Percentiles rank a stretch among this genome's conserved stretches.
Conservation (phyloP, 2,797 vertebrate species). For the Odontamblyopus rebecca region DNA sequence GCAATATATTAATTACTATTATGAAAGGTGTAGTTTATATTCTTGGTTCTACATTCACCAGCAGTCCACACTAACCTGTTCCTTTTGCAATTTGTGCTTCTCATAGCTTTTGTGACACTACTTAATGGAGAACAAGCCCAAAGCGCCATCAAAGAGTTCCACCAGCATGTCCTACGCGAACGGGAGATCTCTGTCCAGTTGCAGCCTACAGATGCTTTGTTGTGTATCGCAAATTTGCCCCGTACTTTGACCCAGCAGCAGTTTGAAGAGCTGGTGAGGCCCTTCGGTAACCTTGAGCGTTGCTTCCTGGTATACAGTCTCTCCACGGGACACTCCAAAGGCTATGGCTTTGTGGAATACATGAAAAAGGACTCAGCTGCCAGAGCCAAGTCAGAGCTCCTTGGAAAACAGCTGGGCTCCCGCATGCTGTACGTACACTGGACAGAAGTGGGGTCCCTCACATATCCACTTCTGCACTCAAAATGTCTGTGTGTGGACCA, state of each 20-base stretch:
- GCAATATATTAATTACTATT: too few species aligned
- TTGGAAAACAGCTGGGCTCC: constrained; percentile 89
- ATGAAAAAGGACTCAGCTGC: constrained; percentile 96
- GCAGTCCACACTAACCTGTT: neutral
- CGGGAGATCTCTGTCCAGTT: constrained; percentile 90
- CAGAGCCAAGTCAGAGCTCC: constrained; percentile 88
- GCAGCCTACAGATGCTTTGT: constrained; percentile 89
- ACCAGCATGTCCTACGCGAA: constrained; percentile 83
- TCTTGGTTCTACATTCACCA: neutral
- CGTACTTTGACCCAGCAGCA: constrained; percentile 86
- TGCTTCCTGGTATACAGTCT: constrained; percentile 91
- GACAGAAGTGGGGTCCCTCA: constrained; percentile 89
- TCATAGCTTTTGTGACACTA: constrained; percentile 86
- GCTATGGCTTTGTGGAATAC: constrained; percentile 94
- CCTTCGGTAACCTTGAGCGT: constrained; percentile 91
- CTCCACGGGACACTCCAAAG: constrained; percentile 87
- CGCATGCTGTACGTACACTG: constrained; percentile 93
- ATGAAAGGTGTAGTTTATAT: too few species aligned
- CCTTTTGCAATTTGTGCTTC: neutral
- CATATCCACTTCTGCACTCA: constrained; percentile 83
- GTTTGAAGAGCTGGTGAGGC: constrained; percentile 91
- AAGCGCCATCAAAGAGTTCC: constrained; percentile 85
- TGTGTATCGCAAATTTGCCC: constrained; percentile 92
- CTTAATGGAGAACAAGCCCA: constrained; percentile 92
- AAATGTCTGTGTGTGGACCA: constrained; percentile 88